Evolutionary conservation across 2,113 vertebrate species (phyloP).

Genomic region (Pogona vitticeps): DNA sequence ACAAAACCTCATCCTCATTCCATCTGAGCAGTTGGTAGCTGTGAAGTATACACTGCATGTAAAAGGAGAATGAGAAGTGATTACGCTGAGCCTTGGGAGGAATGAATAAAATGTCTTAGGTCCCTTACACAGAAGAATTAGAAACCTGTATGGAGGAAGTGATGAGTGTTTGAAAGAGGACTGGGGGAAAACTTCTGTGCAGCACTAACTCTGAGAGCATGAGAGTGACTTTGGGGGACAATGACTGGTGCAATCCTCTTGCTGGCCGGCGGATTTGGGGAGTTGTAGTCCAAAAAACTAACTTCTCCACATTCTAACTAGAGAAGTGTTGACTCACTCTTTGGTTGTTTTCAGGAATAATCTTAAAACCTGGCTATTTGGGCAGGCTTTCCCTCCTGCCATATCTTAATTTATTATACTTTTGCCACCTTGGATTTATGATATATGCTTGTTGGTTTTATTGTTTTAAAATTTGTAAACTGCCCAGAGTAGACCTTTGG

Average conservation of each 20-base stretch:
- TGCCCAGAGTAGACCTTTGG: too few species aligned
- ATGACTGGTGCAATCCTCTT: not conserved
- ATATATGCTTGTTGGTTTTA: too few species aligned
- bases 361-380: too few species aligned
- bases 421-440: too few species aligned
- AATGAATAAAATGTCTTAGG: conserved; percentile 67
- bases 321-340: too few species aligned
- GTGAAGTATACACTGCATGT: conserved; percentile 56
- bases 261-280: not conserved
- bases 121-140: conserved; percentile 54
- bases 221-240: not conserved
- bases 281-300: too few species aligned
- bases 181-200: not conserved
- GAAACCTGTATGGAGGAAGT: conserved; percentile 66
- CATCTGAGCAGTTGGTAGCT: conserved; percentile 54
- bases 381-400: too few species aligned
- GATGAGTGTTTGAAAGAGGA: conserved; percentile 30
- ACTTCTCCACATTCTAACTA: too few species aligned
- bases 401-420: too few species aligned
- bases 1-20: conserved; percentile 58
- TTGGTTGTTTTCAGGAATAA: too few species aligned
- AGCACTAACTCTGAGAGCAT: not conserved
- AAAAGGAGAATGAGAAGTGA: conserved; percentile 60
- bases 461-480: too few species aligned
- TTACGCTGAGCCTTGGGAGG: conserved; percentile 58